phyloP scores from a whole-genome alignment of 1,140 invertebrate species.

The Meloidogyne exigua region DNA sequence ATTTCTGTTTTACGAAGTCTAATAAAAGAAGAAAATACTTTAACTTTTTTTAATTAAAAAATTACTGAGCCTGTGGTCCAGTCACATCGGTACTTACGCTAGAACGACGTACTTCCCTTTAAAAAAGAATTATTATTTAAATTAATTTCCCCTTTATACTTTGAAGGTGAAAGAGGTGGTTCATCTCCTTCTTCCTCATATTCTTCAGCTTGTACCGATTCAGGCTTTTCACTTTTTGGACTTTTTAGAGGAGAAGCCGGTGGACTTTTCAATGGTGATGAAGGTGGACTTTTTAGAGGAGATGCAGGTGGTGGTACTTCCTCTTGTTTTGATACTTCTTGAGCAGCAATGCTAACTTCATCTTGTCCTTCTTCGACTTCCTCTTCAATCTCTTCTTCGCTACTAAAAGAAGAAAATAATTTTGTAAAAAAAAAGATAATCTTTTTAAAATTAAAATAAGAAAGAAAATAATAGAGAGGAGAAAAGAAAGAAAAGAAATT shows the following conservation, averaged over 20 bases:
- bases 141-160: background rate
- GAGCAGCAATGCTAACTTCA: slow-evolving; percentile 25
- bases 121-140: background rate
- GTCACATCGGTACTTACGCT: slow-evolving; percentile 3
- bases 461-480: background rate
- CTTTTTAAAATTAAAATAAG: background rate
- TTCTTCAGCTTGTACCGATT: slow-evolving; percentile 26
- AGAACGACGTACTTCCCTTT: slow-evolving; percentile 20
- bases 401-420: slow-evolving; percentile 26
- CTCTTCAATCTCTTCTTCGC: slow-evolving; percentile 37
- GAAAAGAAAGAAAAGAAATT: slow-evolving; percentile 3
- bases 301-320: background rate
- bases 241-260: slow-evolving; percentile 1
- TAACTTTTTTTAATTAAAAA: background rate
- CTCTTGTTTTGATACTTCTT: slow-evolving; percentile 21
- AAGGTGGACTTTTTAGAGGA: background rate
- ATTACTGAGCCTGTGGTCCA: slow-evolving; percentile 2
- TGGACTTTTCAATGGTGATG: slow-evolving; percentile 3
- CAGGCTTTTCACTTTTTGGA: slow-evolving; percentile 21
- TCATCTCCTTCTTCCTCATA: slow-evolving; percentile 21
- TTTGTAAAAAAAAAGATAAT: background rate
- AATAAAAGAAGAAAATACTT: background rate
- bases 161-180: slow-evolving; percentile 2
- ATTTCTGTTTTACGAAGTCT: slow-evolving; percentile 24
- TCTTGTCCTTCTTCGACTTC: slow-evolving; percentile 38